These are phyloP conservation scores for Drosophila yooni DNA, from an alignment of 2,888 invertebrate genomes.

Conservation along the genomic window DNA sequence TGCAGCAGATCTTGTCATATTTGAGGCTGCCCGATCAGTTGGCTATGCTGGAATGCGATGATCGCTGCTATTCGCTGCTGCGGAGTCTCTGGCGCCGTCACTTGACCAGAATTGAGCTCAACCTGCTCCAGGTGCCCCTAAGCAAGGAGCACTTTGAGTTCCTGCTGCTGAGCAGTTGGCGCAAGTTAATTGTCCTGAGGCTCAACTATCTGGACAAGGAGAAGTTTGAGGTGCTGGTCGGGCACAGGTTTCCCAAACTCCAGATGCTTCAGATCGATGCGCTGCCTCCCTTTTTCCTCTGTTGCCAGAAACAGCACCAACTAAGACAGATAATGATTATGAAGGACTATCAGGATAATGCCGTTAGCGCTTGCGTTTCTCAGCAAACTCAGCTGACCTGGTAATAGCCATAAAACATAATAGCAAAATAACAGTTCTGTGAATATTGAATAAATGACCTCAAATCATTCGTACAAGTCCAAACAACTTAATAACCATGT, in stretches of 20 bases:
- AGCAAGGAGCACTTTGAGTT: constrained; percentile 39
- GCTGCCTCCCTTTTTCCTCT: constrained; percentile 62
- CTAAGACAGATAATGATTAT: constrained; percentile 30
- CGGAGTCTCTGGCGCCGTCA: constrained; percentile 55
- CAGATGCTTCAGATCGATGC: constrained; percentile 59
- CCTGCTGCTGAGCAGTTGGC: constrained; percentile 30
- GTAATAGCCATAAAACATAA: constrained; percentile 1
- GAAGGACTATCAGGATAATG: neutral
- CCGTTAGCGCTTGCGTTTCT: neutral
- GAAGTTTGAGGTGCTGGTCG: constrained; percentile 49
- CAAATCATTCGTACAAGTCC: neutral
- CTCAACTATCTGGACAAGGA: constrained; percentile 50
- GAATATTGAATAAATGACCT: neutral
- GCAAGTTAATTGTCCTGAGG: constrained; percentile 29
- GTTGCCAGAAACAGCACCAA: constrained; percentile 36
- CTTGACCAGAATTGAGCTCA: constrained; percentile 50
- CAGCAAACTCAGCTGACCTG: constrained; percentile 20
- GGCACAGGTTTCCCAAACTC: constrained; percentile 54
- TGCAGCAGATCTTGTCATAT: constrained; percentile 46
- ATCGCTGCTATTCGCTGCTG: constrained; percentile 50
- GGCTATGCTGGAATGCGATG: constrained; percentile 58
- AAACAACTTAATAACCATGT: neutral
- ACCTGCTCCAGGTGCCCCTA: constrained; percentile 56
- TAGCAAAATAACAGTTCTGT: neutral
- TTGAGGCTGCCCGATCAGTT: constrained; percentile 59